Conservation (phyloP, 1,140 invertebrate species). For the Panagrolaimus sp. region DNA sequence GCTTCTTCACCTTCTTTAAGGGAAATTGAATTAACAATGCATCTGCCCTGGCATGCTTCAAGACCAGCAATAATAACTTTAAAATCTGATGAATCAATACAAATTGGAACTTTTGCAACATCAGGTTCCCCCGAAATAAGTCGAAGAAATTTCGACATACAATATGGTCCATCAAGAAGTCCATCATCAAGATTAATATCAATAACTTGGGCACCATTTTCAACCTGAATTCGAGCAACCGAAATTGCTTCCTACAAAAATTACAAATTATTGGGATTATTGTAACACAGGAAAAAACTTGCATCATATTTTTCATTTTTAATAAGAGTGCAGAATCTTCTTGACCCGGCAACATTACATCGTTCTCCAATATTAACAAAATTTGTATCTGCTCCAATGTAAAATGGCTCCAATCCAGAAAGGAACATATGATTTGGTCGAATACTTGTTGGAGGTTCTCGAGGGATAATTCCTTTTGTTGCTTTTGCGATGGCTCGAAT, state of each 20-base stretch:
- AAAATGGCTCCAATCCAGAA: slow-evolving; percentile 64
- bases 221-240: slow-evolving; percentile 67
- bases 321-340: slow-evolving; percentile 65
- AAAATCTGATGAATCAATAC: slow-evolving; percentile 68
- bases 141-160: slow-evolving; percentile 67
- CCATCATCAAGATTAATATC: slow-evolving; percentile 70
- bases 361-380: slow-evolving; percentile 69
- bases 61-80: slow-evolving; percentile 66
- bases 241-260: slow-evolving; percentile 63
- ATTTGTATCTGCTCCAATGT: slow-evolving; percentile 63
- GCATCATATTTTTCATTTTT: slow-evolving; percentile 66
- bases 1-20: slow-evolving; percentile 67
- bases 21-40: slow-evolving; percentile 67
- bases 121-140: slow-evolving; percentile 66
- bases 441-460: slow-evolving; percentile 59
- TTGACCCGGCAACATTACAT: slow-evolving; percentile 68
- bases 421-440: slow-evolving; percentile 54
- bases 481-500: slow-evolving; percentile 65
- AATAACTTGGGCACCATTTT: slow-evolving; percentile 67
- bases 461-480: slow-evolving; percentile 61
- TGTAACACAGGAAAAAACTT: slow-evolving; percentile 5
- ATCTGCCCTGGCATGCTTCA: slow-evolving; percentile 67
- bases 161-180: slow-evolving; percentile 65
- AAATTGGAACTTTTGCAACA: slow-evolving; percentile 65
- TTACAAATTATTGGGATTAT: no score